phyloP scores from a whole-genome alignment of 2,113 vertebrate species.

The Propithecus coquereli region DNA sequence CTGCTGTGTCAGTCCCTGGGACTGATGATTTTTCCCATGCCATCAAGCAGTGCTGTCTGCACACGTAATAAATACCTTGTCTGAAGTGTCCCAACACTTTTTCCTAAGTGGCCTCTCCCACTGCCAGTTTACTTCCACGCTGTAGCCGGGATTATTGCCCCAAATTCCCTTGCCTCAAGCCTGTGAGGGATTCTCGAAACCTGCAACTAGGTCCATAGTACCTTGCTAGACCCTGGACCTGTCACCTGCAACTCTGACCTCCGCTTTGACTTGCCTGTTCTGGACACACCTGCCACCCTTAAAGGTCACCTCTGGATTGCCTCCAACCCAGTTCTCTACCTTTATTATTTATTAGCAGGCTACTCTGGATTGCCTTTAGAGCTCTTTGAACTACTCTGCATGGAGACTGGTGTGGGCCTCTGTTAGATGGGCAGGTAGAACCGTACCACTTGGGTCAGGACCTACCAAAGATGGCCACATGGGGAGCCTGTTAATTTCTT shows the following conservation, averaged over 20 bases:
- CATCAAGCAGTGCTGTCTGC: fast-evolving
- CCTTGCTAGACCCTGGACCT: too few relatives aligned
- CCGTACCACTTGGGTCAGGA: not conserved
- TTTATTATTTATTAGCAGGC: not conserved
- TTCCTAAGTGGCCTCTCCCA: not conserved
- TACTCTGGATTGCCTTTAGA: not conserved
- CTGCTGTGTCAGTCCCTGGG: too few relatives aligned
- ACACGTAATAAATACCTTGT: not conserved
- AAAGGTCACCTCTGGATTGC: not conserved
- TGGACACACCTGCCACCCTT: not conserved
- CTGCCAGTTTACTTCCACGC: not conserved
- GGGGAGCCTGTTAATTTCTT: not conserved
- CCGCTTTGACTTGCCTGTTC: not conserved
- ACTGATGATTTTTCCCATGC: too few relatives aligned
- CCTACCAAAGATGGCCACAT: not conserved
- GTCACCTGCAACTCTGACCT: not conserved
- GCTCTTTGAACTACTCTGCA: not conserved
- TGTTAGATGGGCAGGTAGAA: not conserved
- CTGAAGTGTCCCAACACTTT: not conserved
- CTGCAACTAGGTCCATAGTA: too few relatives aligned
- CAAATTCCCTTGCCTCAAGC: not conserved
- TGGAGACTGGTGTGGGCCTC: fast-evolving
- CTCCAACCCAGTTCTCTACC: not conserved
- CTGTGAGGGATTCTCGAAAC: not conserved
- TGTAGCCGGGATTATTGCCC: not conserved